Evolutionary conservation across 1,140 invertebrate genomes (phyloP), one percentile per base, ranked within the genome.

Genomic region (Liolophura sinensis): DNA sequence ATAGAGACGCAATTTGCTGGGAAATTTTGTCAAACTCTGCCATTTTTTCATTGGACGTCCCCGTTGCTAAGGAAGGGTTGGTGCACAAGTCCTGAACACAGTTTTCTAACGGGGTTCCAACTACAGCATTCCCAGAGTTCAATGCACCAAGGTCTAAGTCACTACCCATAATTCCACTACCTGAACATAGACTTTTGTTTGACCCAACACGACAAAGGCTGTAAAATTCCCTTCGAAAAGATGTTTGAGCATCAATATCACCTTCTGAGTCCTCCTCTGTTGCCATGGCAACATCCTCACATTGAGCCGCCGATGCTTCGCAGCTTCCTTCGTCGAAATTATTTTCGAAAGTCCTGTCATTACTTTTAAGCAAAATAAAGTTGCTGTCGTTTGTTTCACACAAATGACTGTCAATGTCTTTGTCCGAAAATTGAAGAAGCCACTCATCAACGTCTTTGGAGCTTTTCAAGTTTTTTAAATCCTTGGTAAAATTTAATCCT

Each of bases 1-100:
- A 80, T 58, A 81, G 64, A 66, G 61, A 73, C 49, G 73, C 75
- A 64, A 81, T 74, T 58, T 81, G 78, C 52, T 63, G 58, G 7
- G 79, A 78, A 55, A 81, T 80, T 55, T 74, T 65, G 61, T 79
- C 79, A 77, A 79, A 79, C 62, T 79, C 79, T 22, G 70, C 16
- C 25, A 59, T 51, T 58, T 76, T 31, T 67, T 61, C 66, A 69
- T 31, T 61, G n/a, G 27, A 64, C 56, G 31, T 40, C 31, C 31
- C 31, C 31, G 31, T 40, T 9, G 31, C 31, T 31, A 31, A 40
- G 15, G 55, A 60, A 24, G 27, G 48, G 31, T 60, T 49, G 11
- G 59, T 22, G 16, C 48, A 27, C 59, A 47, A 60, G 59, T 60
- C 40, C 22, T 27, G 22, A 18, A 27, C 48, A 12, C 59, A 47